These are phyloP conservation scores for Andrena minutula DNA, from an alignment of 2,888 invertebrate species.

Conservation along the genomic window DNA sequence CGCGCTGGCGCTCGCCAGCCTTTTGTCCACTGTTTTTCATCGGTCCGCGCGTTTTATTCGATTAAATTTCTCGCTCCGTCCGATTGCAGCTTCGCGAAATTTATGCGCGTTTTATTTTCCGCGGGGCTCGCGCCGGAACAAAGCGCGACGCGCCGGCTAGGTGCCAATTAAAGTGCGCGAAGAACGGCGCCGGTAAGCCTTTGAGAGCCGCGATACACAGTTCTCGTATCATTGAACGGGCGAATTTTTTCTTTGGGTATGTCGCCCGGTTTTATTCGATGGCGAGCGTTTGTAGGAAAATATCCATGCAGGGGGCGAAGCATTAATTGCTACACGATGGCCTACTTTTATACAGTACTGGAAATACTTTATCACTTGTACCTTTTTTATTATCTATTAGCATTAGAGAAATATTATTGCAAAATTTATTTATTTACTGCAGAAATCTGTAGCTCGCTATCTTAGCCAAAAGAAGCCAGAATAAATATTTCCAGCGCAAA, in stretches of 20 bases:
- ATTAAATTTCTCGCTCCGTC: conserved; percentile 2
- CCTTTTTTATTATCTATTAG: too few species aligned
- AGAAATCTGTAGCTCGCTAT: too few species aligned
- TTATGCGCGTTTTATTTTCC: conserved; percentile 11
- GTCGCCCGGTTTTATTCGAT: background rate
- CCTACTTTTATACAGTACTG: too few species aligned
- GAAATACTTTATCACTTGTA: too few species aligned
- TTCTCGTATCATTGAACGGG: background rate
- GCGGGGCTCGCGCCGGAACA: background rate
- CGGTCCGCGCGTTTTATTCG: conserved; percentile 3
- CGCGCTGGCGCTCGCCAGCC: background rate
- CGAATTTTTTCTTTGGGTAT: background rate
- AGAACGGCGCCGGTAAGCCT: background rate
- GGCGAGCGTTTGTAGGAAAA: background rate
- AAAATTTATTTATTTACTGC: too few species aligned
- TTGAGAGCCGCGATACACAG: conserved; percentile 6
- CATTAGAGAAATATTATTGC: too few species aligned
- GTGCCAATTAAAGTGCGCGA: conserved; percentile 6
- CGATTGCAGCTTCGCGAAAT: conserved; percentile 4
- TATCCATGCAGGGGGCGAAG: background rate
- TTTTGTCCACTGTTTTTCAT: background rate
- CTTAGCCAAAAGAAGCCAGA: too few species aligned
- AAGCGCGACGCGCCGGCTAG: background rate
- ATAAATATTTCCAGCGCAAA: too few species aligned
- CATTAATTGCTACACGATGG: conserved; percentile 9